Evolutionary conservation across 2,797 vertebrate genomes (phyloP), one percentile per base, ranked within the genome.

Genomic region (Amblyraja radiata): DNA sequence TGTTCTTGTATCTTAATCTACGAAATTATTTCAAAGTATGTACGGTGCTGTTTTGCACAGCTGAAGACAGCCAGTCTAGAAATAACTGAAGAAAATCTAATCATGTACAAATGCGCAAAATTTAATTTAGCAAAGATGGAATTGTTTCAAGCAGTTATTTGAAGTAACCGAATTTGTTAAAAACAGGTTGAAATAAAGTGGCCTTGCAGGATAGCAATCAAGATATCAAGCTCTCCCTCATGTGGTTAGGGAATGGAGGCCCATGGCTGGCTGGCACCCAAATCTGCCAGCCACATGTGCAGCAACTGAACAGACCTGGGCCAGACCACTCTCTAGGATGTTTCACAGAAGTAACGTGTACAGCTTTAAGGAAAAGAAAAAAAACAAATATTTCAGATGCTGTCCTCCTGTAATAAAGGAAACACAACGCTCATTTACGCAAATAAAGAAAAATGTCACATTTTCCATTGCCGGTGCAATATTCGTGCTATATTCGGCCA

Each of bases 251-350:
- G 90, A 39, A 71, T 74, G 71, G 65, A 92, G 90, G 90, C 90
- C 90, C 90, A 92, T 71, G 28, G 73, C 90, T 92, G 90, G 90
- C 90, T 92, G 39, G 14, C 71, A n/a, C 71, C 90, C 90, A 92
- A 92, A 74, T 76, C 90, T 92, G 90, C 90, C 84, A 92, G 46
- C 90, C 90, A 92, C 90, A 92, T 92, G 90, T 74, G 71, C 58
- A 76, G 76, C 76, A 39, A 76, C 76, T 92, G 39, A 76, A 92
- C 73, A 21, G 90, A 76, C 76, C 68, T 71, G 32, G 73, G 88
- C 63, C 90, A 74, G 68, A 46, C 71, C 39, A 92, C 71, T 92
- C 71, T 71, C 32, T 92, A 74, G 36, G 39, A 92, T 73, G 68
- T 4, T 39, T 92, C 46, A 92, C 71, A 92, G 68, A 91, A 73